Evolutionary conservation across 1,140 invertebrate species (phyloP), one percentile per base, ranked within the genome.

Genomic region (Diorhabda carinulata): DNA sequence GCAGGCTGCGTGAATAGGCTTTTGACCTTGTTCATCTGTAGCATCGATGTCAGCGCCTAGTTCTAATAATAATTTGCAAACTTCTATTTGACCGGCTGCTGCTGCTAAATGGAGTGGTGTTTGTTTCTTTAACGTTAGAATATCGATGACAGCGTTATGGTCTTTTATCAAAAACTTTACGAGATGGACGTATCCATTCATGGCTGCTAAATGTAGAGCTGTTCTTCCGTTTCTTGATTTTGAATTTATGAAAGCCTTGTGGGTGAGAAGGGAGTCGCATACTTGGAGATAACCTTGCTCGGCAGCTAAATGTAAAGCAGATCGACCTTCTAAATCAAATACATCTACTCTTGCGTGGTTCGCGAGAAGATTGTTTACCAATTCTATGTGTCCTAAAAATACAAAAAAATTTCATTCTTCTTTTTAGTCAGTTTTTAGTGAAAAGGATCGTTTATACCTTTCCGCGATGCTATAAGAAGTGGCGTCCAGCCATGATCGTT

Each of bases 201-300:
- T 92, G 0, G 97, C 95, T 0, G 97, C 97, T 76, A 94, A 82
- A 83, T 95, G 93, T 3, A 95, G 81, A 2, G 92, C 92, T 3
- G 93, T 94, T 69, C 92, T 83, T 56, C 93, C 92, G 68, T 93
- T 92, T 74, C 92, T 84, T 0, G 88, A 96, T 84, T 93, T 98
- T 2, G 92, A 98, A 82, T 99, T 99, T 61, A 99, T 98, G 81
- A 98, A 99, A 0, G 98, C 98, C 83, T 98, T 98, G 81, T 97
- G 93, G 64, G 92, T 91, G 10, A 99, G 84, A n/a, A 99, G 82
- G 7, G 95, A 91, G 81, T 99, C 95, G 78, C 96, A 97, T 0
- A 99, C 94, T 82, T 96, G 87, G 57, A 92, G 82, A 78, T 94
- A 98, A 0, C 97, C 97, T 76, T 92, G 91, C 78, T 98, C 96